Base-by-base conservation (phyloP, 2,797 vertebrate species). In the Labeo calbasu region DNA sequence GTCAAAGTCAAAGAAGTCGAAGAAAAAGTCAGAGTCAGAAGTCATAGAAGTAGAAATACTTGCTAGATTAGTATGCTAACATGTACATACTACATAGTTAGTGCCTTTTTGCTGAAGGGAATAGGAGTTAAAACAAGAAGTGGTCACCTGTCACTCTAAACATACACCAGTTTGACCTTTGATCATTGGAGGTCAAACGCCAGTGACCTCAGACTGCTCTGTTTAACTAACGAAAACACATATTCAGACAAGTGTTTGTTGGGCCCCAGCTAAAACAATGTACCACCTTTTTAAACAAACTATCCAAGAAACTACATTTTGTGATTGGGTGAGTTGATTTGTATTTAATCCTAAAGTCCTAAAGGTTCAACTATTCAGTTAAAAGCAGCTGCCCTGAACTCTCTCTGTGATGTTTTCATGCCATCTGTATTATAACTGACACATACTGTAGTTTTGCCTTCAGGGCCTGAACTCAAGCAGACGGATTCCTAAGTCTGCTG, bases 401-500 rank as follows among this genome's bases (percentile, higher is more conserved):
- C 69, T 72, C 32, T 28, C 55, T 55, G 65, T 46, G 65, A 40
- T 77, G 36, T 32, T 68, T 5, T 72, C 65, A 0, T n/a, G 11
- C 70, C 55, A 2, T n/a, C 43, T 32, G 25, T 75, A 50, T 75
- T 50, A 10, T 51, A 36, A 76, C 19, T 57, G 36, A 57, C 25
- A 72, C 69, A 63, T 21, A 76, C 43, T 40, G 17, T 68, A 10
- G 14, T 43, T 57, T 28, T 77, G 72, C 72, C 84, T 75, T 76
- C 36, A 66, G 78, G 84, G 69, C 19, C 50, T 48, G 46, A n/a
- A 66, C 15, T 12, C 43, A 32, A 36, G 61, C 36, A 50, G 48
- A 79, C 61, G 28, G 81, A 85, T 85, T 81, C 63, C 76, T 61
- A 32, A 28, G 77, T 85, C 59, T 85, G 65, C 75, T 72, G 68